phyloP scores from a whole-genome alignment of 2,797 vertebrate genomes.

The Cryptoprocta ferox region DNA sequence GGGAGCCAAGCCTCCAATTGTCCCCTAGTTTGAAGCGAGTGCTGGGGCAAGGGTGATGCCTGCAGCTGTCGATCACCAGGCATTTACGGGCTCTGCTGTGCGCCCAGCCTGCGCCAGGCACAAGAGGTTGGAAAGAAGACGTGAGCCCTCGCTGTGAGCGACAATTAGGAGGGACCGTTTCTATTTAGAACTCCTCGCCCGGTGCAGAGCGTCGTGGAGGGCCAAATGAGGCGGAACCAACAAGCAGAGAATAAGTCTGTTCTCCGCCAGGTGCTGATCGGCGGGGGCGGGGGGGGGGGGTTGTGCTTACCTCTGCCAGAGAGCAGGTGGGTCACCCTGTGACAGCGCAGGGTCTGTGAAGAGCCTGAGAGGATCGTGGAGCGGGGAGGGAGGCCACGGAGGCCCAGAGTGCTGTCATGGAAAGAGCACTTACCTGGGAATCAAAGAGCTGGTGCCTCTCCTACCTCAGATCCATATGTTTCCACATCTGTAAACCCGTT shows the following conservation, averaged over 20 bases:
- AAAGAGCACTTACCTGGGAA: background rate
- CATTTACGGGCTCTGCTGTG: background rate
- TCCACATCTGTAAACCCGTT: background rate
- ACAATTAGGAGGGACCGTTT: background rate
- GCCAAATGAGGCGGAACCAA: background rate
- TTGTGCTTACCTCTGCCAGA: background rate
- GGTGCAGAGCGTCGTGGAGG: background rate
- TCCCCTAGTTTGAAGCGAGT: background rate
- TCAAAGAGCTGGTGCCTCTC: no score
- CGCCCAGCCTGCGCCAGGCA: background rate
- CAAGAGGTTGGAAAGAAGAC: background rate
- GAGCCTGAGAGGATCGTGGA: background rate
- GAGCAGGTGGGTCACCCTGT: fast-evolving
- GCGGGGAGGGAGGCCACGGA: background rate
- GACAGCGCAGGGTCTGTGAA: background rate
- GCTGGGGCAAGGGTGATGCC: background rate
- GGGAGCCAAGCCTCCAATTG: background rate
- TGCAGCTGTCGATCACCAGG: background rate
- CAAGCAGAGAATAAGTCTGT: background rate
- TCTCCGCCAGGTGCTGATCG: background rate
- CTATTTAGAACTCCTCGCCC: background rate
- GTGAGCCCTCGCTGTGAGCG: background rate
- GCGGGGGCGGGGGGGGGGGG: background rate
- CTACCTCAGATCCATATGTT: background rate
- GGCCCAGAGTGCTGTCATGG: background rate